Percentiles rank a stretch among this genome's conserved stretches.
These are phyloP conservation scores for Adelosebastes latens DNA, from an alignment of 2,797 vertebrate species.

Conservation along the genomic window DNA sequence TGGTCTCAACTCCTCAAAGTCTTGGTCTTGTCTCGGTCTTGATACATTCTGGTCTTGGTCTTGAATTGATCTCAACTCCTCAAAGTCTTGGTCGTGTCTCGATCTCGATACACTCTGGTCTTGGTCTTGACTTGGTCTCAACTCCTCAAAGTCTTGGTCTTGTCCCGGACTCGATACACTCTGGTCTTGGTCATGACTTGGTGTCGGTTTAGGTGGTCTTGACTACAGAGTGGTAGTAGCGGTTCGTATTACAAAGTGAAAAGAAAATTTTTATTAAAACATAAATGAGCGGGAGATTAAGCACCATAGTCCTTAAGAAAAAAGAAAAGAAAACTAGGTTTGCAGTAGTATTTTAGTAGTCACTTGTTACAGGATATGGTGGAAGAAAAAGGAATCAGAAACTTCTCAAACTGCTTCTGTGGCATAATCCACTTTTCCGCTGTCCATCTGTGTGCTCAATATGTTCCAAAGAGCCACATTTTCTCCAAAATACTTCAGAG, in stretches of 20 bases:
- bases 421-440: slow-evolving; percentile 30
- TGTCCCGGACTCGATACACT: too few species aligned
- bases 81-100: too few species aligned
- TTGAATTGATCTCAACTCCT: too few species aligned
- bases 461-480: slow-evolving; percentile 41
- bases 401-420: slow-evolving; percentile 19
- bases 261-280: not conserved
- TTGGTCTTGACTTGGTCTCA: too few species aligned
- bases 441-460: slow-evolving; percentile 50
- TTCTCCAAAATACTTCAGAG: slow-evolving; percentile 31
- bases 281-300: not conserved
- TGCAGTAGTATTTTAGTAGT: not conserved
- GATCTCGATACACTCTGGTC: too few species aligned
- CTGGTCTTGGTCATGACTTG: too few species aligned
- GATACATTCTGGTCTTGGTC: too few species aligned
- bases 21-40: too few species aligned
- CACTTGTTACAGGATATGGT: slow-evolving; percentile 3
- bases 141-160: too few species aligned
- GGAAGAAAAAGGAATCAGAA: slow-evolving; percentile 7
- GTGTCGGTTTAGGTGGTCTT: too few species aligned
- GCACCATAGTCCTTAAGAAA: not conserved
- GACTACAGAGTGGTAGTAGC: too few species aligned
- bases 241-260: not conserved
- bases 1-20: too few species aligned
- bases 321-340: not conserved